Conservation (phyloP, 2,888 invertebrate species). For the Drosophila helvetica region DNA sequence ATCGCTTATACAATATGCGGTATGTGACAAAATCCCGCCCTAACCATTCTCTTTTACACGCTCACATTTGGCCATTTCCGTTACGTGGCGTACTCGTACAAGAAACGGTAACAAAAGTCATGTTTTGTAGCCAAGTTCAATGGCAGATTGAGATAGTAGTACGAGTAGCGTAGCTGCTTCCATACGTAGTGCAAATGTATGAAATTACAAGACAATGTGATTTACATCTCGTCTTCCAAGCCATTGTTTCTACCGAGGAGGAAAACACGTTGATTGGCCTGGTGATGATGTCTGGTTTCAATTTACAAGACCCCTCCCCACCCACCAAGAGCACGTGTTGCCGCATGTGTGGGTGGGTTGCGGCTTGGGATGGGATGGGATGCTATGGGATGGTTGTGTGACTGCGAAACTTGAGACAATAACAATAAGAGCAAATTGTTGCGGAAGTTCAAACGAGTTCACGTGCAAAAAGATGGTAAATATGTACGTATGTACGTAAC, state of each 20-base stretch:
- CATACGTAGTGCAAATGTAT: conserved; percentile 48
- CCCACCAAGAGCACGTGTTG: conserved; percentile 59
- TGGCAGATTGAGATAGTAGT: conserved; percentile 44
- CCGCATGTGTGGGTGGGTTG: conserved; percentile 31
- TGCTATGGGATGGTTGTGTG: conserved; percentile 27
- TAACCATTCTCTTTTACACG: conserved; percentile 37
- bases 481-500: conserved; percentile 4
- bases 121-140: conserved; percentile 75
- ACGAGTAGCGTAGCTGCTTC: conserved; percentile 1
- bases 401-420: conserved; percentile 66
- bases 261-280: conserved; percentile 49
- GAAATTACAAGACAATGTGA: conserved; percentile 72
- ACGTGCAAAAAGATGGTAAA: conserved; percentile 39
- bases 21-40: conserved; percentile 29
- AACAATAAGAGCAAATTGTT: conserved; percentile 53
- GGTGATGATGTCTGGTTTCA: conserved; percentile 43
- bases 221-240: conserved; percentile 53
- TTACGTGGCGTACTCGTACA: conserved; percentile 44
- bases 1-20: conserved; percentile 56
- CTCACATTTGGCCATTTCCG: conserved; percentile 56
- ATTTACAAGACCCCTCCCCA: conserved; percentile 53
- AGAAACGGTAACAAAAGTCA: conserved; percentile 64
- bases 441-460: conserved; percentile 77
- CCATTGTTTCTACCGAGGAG: conserved; percentile 56
- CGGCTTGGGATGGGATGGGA: background rate